A percentile compares a stretch with the other conserved stretches of the same genome.
Evolutionary conservation across 2,113 vertebrate species (phyloP).

Genomic region (Trogon surrucura): DNA sequence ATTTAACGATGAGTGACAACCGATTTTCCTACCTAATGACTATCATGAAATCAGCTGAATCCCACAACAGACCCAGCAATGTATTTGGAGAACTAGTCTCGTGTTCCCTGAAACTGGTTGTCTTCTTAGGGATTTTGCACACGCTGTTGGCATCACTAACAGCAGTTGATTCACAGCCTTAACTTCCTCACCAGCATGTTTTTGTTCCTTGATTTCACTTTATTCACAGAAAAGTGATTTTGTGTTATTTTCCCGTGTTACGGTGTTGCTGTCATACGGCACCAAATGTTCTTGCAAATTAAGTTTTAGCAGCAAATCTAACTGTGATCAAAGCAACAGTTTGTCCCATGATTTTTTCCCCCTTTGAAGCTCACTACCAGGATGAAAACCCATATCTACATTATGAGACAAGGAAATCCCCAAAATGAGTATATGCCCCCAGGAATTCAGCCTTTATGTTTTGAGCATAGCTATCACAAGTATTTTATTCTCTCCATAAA

Average conservation of each 20-base stretch:
- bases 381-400: conserved; percentile 1
- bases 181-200: neutral
- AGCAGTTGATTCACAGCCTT: neutral
- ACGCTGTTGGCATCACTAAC: neutral
- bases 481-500: neutral
- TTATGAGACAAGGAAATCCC: neutral
- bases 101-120: neutral
- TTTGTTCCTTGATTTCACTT: neutral
- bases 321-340: conserved; percentile 14
- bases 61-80: neutral
- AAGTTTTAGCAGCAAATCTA: neutral
- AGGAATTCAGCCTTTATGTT: neutral
- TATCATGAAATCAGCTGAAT: neutral
- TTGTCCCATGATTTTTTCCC: neutral
- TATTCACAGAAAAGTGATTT: neutral
- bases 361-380: neutral
- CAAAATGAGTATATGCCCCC: neutral
- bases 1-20: neutral
- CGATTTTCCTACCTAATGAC: neutral
- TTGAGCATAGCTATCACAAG: neutral
- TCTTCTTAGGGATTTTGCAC: neutral
- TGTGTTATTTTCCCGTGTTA: neutral
- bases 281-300: neutral
- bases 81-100: neutral
- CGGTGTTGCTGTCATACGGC: neutral